Evolutionary conservation across 2,888 invertebrate species (phyloP), one percentile per base, ranked within the genome.

Genomic region (Xanthia togata): DNA sequence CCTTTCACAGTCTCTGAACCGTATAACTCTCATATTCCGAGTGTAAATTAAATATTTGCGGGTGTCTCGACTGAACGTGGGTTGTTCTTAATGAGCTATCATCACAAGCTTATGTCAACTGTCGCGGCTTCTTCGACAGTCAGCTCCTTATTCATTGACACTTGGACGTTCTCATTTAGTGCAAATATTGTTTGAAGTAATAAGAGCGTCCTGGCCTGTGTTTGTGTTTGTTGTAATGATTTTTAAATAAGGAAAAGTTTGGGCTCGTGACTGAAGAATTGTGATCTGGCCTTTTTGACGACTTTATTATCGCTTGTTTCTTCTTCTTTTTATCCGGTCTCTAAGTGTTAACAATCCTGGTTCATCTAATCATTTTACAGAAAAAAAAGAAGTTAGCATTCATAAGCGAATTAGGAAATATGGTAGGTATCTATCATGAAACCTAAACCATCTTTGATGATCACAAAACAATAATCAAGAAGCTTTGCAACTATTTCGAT

Each of bases 41-140:
- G 91, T 84, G 89, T 85, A 87, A 87, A 88, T 88, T 87, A 89
- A 91, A 93, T 92, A 91, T 92, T 92, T 91, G 92, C 91, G 76
- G 88, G 81, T 80, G 79, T 79, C 76, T 79, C 79, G 80, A 74
- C 67, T 65, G 35, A 68, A 85, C 87, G 89, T 88, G 89, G 86
- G 83, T 86, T 69, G 89, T 83, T 87, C 83, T 88, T 91, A 92
- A 92, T 92, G 91, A 91, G 90, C 89, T 89, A 92, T 91, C 90
- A 90, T 90, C 90, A 88, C 87, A 84, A 73, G 78, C 79, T 84
- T 83, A 71, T 87, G 87, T 89, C 88, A 88, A 87, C 84, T 53
- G 35, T 63, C 53, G 44, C 55, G 72, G 84, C 88, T 86, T 82
- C 90, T 86, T 86, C 85, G 73, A 88, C 89, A 89, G 87, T 81